phyloP scores from a whole-genome alignment of 2,113 vertebrate species.

The Callipepla squamata region DNA sequence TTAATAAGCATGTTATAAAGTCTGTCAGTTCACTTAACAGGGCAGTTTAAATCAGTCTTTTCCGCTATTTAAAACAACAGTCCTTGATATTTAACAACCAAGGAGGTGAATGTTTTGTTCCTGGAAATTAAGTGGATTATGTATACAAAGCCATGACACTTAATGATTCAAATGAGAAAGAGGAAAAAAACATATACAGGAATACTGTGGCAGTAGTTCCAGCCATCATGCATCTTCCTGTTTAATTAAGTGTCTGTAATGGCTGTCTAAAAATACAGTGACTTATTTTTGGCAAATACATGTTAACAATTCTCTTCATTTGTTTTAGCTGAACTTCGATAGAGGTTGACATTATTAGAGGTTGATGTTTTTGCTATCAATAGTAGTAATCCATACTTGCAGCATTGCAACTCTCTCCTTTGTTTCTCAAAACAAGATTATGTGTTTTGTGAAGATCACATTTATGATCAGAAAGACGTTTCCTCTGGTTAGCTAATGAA shows the following conservation, averaged over 20 bases:
- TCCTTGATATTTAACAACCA: conserved; percentile 18
- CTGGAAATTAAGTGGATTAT: background rate
- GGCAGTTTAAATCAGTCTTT: conserved; percentile 41
- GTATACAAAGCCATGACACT: background rate
- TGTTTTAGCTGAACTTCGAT: background rate
- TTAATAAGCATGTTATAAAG: conserved; percentile 62
- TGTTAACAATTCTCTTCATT: background rate
- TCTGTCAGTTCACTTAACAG: conserved; percentile 35
- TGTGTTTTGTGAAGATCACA: background rate
- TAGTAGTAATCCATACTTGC: background rate
- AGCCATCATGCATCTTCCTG: background rate
- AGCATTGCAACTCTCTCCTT: background rate
- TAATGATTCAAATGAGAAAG: background rate
- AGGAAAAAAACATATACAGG: fast-evolving
- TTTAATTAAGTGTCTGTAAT: background rate
- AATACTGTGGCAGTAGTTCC: background rate
- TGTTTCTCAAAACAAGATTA: background rate
- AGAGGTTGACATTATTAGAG: background rate
- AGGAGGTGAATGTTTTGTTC: background rate
- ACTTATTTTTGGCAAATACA: background rate
- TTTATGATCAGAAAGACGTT: background rate
- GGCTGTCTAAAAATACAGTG: background rate
- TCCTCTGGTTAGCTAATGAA: background rate
- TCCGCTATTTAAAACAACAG: conserved; percentile 23
- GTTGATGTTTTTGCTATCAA: background rate